Percentiles rank a stretch among this genome's conserved stretches.
Evolutionary conservation across 2,113 vertebrate species (phyloP).

Genomic region (Eulemur rufifrons): DNA sequence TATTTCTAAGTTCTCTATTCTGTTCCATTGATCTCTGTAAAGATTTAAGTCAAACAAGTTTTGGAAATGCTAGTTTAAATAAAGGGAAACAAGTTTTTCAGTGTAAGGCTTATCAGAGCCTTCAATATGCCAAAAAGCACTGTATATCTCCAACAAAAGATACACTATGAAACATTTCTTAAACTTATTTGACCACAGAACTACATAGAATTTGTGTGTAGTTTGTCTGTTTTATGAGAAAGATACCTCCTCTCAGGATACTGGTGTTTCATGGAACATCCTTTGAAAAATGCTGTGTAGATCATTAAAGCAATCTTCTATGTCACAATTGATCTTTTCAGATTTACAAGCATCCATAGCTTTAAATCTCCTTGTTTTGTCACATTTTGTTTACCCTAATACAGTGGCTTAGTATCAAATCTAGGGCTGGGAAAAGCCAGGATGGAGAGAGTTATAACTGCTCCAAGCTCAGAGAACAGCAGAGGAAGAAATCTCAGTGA

Average conservation of each 20-base stretch:
- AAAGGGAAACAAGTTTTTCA: slow-evolving; percentile 6
- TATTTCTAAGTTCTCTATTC: too few relatives aligned
- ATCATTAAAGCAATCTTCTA: slow-evolving; percentile 15
- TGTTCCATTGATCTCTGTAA: too few relatives aligned
- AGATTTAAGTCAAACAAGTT: neutral
- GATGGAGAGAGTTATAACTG: neutral
- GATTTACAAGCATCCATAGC: neutral
- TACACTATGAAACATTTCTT: neutral
- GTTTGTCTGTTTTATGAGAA: slow-evolving; percentile 15
- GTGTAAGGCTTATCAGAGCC: neutral
- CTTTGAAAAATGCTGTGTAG: slow-evolving; percentile 27
- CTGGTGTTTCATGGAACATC: neutral
- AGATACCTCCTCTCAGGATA: neutral
- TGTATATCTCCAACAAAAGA: neutral
- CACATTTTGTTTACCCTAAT: neutral
- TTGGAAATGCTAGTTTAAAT: slow-evolving; percentile 3
- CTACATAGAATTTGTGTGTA: neutral
- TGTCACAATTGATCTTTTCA: neutral
- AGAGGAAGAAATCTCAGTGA: neutral
- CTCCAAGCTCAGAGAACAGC: neutral
- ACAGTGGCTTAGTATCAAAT: neutral
- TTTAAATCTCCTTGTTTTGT: neutral
- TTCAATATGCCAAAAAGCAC: neutral
- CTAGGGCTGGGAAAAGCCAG: neutral
- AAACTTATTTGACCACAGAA: slow-evolving; percentile 2